These are phyloP conservation scores for Drosophila mauritiana DNA, from an alignment of 1,140 invertebrate genomes.

Conservation along the genomic window DNA sequence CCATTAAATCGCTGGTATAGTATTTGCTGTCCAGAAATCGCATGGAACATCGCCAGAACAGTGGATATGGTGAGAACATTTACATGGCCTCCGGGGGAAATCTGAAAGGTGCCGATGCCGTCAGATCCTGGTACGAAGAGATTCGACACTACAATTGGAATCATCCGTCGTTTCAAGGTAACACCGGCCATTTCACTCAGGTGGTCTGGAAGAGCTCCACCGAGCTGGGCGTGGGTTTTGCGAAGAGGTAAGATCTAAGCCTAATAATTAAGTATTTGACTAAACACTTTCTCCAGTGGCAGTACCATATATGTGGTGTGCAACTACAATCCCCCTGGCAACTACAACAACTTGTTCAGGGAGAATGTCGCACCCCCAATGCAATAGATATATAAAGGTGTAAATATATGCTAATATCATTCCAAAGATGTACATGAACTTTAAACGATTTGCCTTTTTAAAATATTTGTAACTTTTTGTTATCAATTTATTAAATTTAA, in stretches of 20 bases:
- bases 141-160: conserved; percentile 86
- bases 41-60: conserved; percentile 89
- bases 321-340: conserved; percentile 78
- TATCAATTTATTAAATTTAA: background rate
- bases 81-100: conserved; percentile 88
- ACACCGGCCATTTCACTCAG: conserved; percentile 89
- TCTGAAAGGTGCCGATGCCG: conserved; percentile 86
- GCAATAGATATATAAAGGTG: background rate
- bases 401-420: background rate
- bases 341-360: conserved; percentile 44
- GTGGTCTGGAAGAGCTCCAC: conserved; percentile 89
- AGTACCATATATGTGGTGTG: conserved; percentile 63
- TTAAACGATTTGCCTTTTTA: background rate
- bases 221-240: conserved; percentile 90
- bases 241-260: conserved; percentile 85
- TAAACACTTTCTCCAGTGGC: conserved; percentile 33
- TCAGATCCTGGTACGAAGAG: conserved; percentile 88
- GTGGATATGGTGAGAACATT: conserved; percentile 93
- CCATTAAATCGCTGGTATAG: conserved; percentile 1
- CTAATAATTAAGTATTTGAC: no score
- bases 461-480: no score
- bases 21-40: conserved; percentile 49
- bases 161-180: conserved; percentile 88
- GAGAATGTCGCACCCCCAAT: conserved; percentile 58
- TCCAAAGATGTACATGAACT: background rate